Base-by-base conservation (phyloP, 1,140 invertebrate species). In the Hycleus phaleratus region DNA sequence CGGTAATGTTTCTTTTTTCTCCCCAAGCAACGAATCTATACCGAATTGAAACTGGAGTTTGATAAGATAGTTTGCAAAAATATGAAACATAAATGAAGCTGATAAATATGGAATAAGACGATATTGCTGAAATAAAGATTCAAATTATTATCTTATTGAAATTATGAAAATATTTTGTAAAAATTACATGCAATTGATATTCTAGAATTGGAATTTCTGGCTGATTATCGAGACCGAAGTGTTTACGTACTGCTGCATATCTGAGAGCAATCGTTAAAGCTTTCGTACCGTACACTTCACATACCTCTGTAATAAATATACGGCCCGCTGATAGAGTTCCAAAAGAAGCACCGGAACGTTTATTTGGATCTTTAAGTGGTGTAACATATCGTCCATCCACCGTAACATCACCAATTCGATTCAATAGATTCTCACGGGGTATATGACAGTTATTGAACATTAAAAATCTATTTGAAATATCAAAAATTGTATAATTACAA, bases 81-180 rank as follows among this genome's bases (percentile, higher is more conserved):
- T 66, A 88, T 91, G 0, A 85, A 42, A 42, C 9, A 11, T 11
- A 9, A 7, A 42, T n/a, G 9, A 81, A 8, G 86, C 84, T n/a
- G 93, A 88, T 53, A 98, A 75, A 72, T 90, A 87, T 1, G 94
- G 93, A 69, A 97, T 85, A 1, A 98, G 73, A 55, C 95, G 79
- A 82, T 91, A 94, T 91, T 97, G 93, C 91, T 90, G 51, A 4
- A 69, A 69, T 55, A 18, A 18, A 18, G 18, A 1, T 18, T 18
- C 18, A 18, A 18, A 18, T 18, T 18, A 18, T 18, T 18, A 1
- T 18, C 18, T 18, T 12, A 12, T 18, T 18, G 18, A 18, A 18
- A 18, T 18, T 18, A 18, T 18, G 18, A 18, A 1, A 18, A 18
- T 18, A 18, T 18, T 18, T 18, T 18, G 18, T 18, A 2, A 18